These are phyloP conservation scores for Shinisaurus crocodilurus DNA, from an alignment of 2,113 vertebrate species.

Conservation along the genomic window DNA sequence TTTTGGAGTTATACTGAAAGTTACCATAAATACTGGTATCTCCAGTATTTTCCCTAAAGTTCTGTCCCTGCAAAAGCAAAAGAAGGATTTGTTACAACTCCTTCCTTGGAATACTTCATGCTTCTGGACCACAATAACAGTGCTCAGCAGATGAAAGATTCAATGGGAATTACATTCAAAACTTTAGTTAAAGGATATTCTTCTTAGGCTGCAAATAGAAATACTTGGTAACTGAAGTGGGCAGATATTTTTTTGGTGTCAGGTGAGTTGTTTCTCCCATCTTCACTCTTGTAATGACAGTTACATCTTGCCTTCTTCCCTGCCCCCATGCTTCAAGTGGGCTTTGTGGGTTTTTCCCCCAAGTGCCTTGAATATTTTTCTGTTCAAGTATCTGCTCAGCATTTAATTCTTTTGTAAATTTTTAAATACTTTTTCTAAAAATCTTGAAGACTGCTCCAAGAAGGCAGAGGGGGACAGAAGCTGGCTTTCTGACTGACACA, in stretches of 20 bases:
- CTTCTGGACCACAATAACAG: conserved; percentile 29
- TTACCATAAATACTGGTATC: too few relatives aligned
- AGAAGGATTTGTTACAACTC: conserved; percentile 1
- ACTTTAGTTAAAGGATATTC: background rate
- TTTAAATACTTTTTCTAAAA: too few relatives aligned
- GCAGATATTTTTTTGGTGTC: background rate
- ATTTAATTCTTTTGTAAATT: background rate
- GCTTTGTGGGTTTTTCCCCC: too few relatives aligned
- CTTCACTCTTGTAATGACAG: background rate
- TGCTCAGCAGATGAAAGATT: conserved; percentile 19
- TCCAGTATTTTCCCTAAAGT: conserved; percentile 48
- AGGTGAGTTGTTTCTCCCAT: background rate
- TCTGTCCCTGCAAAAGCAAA: conserved; percentile 10
- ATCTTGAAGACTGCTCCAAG: background rate
- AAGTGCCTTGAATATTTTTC: background rate
- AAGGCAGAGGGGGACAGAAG: background rate
- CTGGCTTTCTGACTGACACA: background rate
- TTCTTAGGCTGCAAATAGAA: conserved; percentile 17
- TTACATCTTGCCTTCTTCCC: background rate
- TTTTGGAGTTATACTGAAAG: too few relatives aligned
- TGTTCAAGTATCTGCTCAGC: background rate
- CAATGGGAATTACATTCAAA: conserved; percentile 4
- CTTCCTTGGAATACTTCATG: background rate
- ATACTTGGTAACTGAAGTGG: conserved; percentile 20
- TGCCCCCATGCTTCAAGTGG: background rate